phyloP scores from a whole-genome alignment of 2,888 invertebrate species.

The Nymphalis urticae region DNA sequence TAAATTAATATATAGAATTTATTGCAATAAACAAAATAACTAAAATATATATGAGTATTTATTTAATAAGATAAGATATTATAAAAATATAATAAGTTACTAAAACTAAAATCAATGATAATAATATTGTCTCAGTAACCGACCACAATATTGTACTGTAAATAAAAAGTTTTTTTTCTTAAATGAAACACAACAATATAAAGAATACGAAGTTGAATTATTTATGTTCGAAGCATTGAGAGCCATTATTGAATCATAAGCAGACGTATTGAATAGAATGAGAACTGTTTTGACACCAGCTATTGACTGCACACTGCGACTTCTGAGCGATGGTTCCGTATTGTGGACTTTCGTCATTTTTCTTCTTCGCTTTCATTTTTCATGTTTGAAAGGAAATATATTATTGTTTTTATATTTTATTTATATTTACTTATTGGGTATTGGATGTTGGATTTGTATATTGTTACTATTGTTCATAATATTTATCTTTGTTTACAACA shows the following conservation, averaged over 20 bases:
- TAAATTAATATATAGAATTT: no score
- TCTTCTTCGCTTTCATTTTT: conserved; percentile 38
- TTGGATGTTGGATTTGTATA: neutral
- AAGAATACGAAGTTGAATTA: conserved; percentile 39
- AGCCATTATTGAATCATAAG: conserved; percentile 72
- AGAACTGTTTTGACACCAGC: conserved; percentile 68
- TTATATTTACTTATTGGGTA: neutral
- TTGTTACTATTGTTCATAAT: neutral
- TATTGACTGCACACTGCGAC: conserved; percentile 76
- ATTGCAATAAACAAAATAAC: no score
- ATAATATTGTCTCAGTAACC: no score
- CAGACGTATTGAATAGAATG: conserved; percentile 63
- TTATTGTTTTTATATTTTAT: neutral
- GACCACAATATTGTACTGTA: no score
- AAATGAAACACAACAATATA: conserved; percentile 27
- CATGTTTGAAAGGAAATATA: conserved; percentile 23
- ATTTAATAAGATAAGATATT: no score
- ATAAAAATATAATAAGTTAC: no score
- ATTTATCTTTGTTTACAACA: no score
- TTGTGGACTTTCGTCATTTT: conserved; percentile 63
- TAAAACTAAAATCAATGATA: no score
- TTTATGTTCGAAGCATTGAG: conserved; percentile 39
- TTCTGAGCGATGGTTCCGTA: conserved; percentile 72
- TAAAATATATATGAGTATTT: no score
- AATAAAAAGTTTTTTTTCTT: neutral